Evolutionary conservation across 2,888 invertebrate genomes (phyloP), one percentile per base, ranked within the genome.

Genomic region (Dione vanillae): DNA sequence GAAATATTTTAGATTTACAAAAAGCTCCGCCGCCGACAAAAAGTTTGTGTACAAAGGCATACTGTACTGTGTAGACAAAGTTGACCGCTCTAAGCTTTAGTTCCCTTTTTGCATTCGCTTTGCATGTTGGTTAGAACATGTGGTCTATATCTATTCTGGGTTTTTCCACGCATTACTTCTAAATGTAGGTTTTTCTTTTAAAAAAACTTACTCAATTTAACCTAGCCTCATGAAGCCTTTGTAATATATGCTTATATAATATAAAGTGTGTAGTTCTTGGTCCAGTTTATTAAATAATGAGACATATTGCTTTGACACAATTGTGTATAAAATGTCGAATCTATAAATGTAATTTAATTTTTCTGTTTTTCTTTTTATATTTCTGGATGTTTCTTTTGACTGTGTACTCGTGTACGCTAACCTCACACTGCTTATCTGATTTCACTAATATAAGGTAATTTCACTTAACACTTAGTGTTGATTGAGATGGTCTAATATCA

Each of bases 61-160:
- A 62, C 41, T 71, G 69, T 47, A 62, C 41, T 71, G 69, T 64
- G 40, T 40, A 51, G 75, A 69, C 70, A 75, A 72, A 74, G 75
- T 74, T 75, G 70, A 74, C 72, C 74, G 68, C 67, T 72, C 68
- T 71, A 69, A 74, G 74, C 74, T 51, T 71, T 74, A 74, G 74
- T 72, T 74, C 67, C 65, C 69, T 74, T 73, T 73, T 73, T 73
- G 69, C 62, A 66, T 45, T 47, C 66, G 37, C 68, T 71, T 72
- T 74, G n/a, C n/a, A n/a, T n/a, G 68, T 73, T 71, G 66, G 67
- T 27, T 64, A 64, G 40, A 51, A 40, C 61, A 61, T 58, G 62
- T 14, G 62, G 37, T 51, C 51, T 69, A 47, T 61, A 66, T 70
- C 66, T 72, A 62, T 52, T 66, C 43, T n/a, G 51, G 56, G 58